Conservation (phyloP, 2,888 invertebrate species). For the Mimachlamys varia region DNA sequence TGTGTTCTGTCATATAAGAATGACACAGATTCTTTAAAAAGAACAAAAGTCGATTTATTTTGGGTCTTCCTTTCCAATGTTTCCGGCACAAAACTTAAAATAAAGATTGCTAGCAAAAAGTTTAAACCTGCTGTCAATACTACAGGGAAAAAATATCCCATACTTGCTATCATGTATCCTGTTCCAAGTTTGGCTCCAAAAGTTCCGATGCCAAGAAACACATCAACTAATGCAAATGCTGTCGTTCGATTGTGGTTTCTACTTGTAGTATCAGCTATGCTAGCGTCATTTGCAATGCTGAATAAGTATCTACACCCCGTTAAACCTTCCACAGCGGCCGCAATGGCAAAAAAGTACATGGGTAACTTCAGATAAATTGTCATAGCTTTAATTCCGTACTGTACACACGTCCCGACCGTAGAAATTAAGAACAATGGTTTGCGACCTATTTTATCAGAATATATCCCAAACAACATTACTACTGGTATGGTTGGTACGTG, state of each 20-base stretch:
- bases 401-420: background rate
- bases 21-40: background rate
- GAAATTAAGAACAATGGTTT: background rate
- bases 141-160: background rate
- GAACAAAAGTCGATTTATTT: background rate
- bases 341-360: background rate
- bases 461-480: background rate
- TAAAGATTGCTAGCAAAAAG: background rate
- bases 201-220: background rate
- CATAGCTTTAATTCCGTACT: background rate
- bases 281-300: background rate
- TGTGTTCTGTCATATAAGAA: slow-evolving; percentile 11
- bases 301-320: background rate
- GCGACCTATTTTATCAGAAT: slow-evolving; percentile 8
- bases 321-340: background rate
- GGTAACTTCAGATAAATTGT: background rate
- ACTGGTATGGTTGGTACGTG: background rate
- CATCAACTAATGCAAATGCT: background rate
- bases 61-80: background rate
- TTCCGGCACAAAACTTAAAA: background rate
- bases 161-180: background rate
- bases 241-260: background rate
- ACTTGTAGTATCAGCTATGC: background rate
- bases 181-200: background rate
- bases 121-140: background rate